Evolutionary conservation across 2,113 vertebrate species (phyloP).

Genomic region (Pangasianodon gigas): DNA sequence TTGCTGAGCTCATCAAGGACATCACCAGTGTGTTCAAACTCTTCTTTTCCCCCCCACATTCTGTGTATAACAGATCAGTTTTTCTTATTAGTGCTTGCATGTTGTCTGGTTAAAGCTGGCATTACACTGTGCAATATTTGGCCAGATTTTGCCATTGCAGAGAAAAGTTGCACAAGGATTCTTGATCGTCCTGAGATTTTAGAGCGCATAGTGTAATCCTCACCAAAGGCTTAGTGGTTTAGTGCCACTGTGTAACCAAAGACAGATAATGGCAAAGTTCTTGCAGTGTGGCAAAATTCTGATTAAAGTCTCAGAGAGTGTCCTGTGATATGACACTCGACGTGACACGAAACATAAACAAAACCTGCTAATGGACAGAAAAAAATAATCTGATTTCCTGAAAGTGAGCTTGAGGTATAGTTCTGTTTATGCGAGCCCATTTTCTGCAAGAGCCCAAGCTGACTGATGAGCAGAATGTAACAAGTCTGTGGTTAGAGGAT

Average conservation of each 20-base stretch:
- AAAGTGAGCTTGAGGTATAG: too few relatives aligned
- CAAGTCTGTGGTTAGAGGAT: background rate
- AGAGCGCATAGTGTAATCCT: too few relatives aligned
- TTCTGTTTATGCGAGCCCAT: background rate
- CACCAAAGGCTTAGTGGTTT: background rate
- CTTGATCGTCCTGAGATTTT: background rate
- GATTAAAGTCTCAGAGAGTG: too few relatives aligned
- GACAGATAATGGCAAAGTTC: background rate
- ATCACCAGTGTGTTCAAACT: conserved; percentile 85
- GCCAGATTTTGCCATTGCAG: background rate
- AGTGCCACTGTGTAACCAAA: background rate
- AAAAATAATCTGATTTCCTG: background rate
- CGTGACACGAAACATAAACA: background rate
- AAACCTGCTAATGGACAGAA: too few relatives aligned
- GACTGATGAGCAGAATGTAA: too few relatives aligned
- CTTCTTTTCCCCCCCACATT: background rate
- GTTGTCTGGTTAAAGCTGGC: background rate
- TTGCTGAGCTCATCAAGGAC: conserved; percentile 96
- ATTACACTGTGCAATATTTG: background rate
- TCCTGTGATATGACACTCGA: too few relatives aligned
- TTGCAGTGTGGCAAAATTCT: background rate
- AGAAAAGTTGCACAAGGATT: background rate
- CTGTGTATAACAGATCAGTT: background rate
- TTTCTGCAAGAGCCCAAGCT: too few relatives aligned
- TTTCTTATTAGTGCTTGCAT: too few relatives aligned